These are phyloP conservation scores for Brachionus calyciflorus DNA, from an alignment of 1,140 invertebrate genomes.

Conservation along the genomic window DNA sequence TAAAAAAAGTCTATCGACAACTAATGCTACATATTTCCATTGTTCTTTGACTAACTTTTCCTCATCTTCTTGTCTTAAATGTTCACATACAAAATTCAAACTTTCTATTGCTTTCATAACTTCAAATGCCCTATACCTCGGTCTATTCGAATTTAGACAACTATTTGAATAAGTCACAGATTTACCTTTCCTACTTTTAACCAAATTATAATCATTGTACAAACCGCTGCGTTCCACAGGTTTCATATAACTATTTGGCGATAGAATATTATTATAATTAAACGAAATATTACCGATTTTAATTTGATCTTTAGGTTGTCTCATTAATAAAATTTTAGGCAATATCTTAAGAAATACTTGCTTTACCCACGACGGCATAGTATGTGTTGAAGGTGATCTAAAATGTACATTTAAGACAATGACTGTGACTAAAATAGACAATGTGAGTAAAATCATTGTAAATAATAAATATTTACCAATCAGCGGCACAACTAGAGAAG, in stretches of 20 bases:
- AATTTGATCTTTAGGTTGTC: neutral
- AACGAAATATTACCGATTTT: slow-evolving; percentile 25
- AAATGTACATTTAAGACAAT: slow-evolving; percentile 99
- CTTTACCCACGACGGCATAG: slow-evolving; percentile 74
- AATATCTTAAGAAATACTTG: slow-evolving; percentile 85
- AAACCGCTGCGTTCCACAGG: neutral
- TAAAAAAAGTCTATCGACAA: slow-evolving; percentile 64
- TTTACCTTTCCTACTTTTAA: neutral
- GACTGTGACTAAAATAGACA: slow-evolving; percentile 96
- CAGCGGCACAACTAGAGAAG: slow-evolving; percentile 67
- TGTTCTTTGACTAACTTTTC: slow-evolving; percentile 47
- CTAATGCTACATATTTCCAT: slow-evolving; percentile 51
- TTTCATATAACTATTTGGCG: neutral
- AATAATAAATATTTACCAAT: slow-evolving; percentile 98
- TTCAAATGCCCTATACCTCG: slow-evolving; percentile 5
- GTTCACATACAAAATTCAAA: slow-evolving; percentile 91
- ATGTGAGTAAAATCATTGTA: slow-evolving; percentile 99
- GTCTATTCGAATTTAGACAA: neutral
- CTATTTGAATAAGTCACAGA: neutral
- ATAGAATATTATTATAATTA: slow-evolving; percentile 16
- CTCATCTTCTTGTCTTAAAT: slow-evolving; percentile 90
- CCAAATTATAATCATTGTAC: neutral
- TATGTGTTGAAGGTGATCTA: slow-evolving; percentile 78
- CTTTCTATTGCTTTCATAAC: slow-evolving; percentile 64
- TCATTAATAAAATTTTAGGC: slow-evolving; percentile 66